A percentile compares a stretch with the other conserved stretches of the same genome.
These are phyloP conservation scores for Ambastaia sidthimunki DNA, from an alignment of 2,797 vertebrate genomes.

Conservation along the genomic window DNA sequence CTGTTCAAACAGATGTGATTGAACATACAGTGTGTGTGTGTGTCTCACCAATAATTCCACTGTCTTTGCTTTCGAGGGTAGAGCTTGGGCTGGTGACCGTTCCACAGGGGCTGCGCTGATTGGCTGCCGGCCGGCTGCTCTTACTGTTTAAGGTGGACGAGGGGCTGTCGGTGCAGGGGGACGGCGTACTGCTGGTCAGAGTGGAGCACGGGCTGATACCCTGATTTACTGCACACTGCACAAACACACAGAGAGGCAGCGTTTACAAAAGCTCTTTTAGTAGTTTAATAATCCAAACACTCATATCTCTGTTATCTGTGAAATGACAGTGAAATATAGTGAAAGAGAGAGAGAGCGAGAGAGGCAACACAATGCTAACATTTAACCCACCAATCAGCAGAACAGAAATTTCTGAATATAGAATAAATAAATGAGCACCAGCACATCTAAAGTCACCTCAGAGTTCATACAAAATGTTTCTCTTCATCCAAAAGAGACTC, in stretches of 20 bases:
- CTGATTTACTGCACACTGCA: conserved; percentile 84
- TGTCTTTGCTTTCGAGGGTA: conserved; percentile 99
- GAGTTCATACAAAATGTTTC: background rate
- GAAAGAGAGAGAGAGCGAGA: conserved; percentile 24
- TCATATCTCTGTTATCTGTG: conserved; percentile 10
- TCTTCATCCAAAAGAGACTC: conserved; percentile 10
- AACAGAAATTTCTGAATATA: background rate
- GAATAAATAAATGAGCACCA: background rate
- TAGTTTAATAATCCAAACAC: conserved; percentile 20
- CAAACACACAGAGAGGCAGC: conserved; percentile 8
- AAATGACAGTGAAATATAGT: background rate
- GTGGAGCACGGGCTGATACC: conserved; percentile 96
- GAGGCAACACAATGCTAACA: background rate
- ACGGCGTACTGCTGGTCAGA: conserved; percentile 94
- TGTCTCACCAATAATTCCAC: conserved; percentile 93
- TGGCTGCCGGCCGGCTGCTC: conserved; percentile 61
- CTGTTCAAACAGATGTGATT: no score
- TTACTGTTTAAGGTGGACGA: conserved; percentile 93
- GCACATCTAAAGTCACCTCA: background rate
- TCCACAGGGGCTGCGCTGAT: conserved; percentile 81
- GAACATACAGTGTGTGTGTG: conserved; percentile 1
- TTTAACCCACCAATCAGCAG: background rate
- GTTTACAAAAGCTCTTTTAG: conserved; percentile 1
- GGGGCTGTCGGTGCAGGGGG: conserved; percentile 93
- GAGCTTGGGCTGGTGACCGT: conserved; percentile 97